Base-by-base conservation (phyloP, 2,888 invertebrate genomes). In the Lepetodrilus schrolli region DNA sequence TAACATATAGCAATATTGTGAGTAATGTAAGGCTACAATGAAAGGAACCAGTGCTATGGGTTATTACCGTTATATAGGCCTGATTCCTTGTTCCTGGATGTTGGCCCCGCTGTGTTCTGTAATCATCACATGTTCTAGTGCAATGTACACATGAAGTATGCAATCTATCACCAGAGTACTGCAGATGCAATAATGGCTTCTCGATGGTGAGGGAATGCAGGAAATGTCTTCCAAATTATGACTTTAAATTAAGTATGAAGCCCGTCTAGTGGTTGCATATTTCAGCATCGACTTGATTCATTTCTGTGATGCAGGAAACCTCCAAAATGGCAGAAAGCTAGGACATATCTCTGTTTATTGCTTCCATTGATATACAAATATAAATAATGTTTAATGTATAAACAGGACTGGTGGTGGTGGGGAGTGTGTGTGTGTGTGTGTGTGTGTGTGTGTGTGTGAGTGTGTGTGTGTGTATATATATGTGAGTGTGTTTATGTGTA, bases 171-270 rank as follows among this genome's bases (percentile, higher is more conserved):
- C 26, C 58, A 58, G 58, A 58, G 26, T 58, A 58, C 58, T 34
- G 34, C 30, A 23, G 34, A 26, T 58, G 58, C 34, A 58, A 58
- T 58, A 58, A 58, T 30, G 58, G 34, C 58, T 58, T 58, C 34
- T 58, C 58, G 58, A 58, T 26, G 17, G 26, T 17, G 7, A 8
- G 34, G 58, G 58, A 58, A 58, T 58, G 58, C 58, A 58, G 26
- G 58, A 58, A 58, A 58, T 58, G 58, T 23, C 58, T 58, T 34
- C 17, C 58, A 58, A 58, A 58, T 58, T 58, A 58, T 58, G 17
- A 30, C 58, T 58, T 58, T 58, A 58, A 58, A 58, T 58, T 58
- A 58, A 58, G 58, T 58, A 58, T 58, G 58, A 30, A 58, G 58
- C 34, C 34, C 58, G 17, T 17, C 26, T 58, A 58, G 30, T 30